A percentile compares a stretch with the other conserved stretches of the same genome.
Evolutionary conservation across 37 sponge, comb jelly and placozoan species (phyloP).

Genomic region (Axinella damicornis): DNA sequence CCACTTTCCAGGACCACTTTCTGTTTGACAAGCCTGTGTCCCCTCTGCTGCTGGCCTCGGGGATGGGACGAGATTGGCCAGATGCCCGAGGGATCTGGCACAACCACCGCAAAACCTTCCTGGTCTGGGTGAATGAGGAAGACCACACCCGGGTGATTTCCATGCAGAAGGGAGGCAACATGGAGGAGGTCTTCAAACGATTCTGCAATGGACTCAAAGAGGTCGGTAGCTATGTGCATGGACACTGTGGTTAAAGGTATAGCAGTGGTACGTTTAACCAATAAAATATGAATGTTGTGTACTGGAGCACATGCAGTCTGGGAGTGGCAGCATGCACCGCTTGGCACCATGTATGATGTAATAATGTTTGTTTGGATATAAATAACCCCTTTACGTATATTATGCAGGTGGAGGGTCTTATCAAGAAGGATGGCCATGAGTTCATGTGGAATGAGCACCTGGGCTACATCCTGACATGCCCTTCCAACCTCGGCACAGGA

Average conservation of each 20-base stretch:
- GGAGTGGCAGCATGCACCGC: no score
- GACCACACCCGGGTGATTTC: slow-evolving; percentile 94
- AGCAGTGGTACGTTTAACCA: no score
- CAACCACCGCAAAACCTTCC: slow-evolving; percentile 67
- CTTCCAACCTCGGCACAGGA: slow-evolving; percentile 87
- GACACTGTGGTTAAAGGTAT: no score
- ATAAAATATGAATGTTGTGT: no score
- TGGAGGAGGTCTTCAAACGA: slow-evolving; percentile 74
- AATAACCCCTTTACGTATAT: background rate
- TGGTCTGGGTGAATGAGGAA: slow-evolving; percentile 95
- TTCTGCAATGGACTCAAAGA: slow-evolving; percentile 66
- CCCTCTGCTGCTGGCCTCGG: slow-evolving; percentile 32
- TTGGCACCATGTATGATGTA: slow-evolving; percentile 8
- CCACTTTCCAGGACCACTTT: slow-evolving; percentile 58
- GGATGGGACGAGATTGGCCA: slow-evolving; percentile 80
- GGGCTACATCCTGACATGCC: slow-evolving; percentile 78
- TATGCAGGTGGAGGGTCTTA: slow-evolving; percentile 46
- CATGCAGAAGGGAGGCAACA: slow-evolving; percentile 94
- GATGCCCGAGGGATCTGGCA: slow-evolving; percentile 66
- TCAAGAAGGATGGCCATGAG: slow-evolving; percentile 44
- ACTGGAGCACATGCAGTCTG: no score
- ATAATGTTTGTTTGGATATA: background rate
- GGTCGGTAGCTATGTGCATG: slow-evolving; percentile 14
- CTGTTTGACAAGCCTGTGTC: slow-evolving; percentile 67
- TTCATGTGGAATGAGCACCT: slow-evolving; percentile 69